A percentile compares a stretch with the other conserved stretches of the same genome.
These are phyloP conservation scores for Anastatus disparis DNA, from an alignment of 1,140 invertebrate species.

Conservation along the genomic window DNA sequence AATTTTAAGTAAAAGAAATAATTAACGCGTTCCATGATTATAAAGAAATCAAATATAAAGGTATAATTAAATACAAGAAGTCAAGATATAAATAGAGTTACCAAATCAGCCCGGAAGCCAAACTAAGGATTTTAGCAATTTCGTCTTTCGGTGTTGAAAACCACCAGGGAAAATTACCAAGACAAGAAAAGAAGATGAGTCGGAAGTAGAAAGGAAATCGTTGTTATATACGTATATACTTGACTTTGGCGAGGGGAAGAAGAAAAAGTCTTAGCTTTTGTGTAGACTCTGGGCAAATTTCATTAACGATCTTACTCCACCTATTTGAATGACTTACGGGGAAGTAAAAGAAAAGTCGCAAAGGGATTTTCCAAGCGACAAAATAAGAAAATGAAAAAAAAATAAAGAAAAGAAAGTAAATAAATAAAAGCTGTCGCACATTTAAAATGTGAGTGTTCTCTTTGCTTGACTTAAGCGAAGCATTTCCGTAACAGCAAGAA, in stretches of 20 bases:
- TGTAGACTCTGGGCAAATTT: constrained; percentile 47
- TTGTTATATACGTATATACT: too few relatives aligned
- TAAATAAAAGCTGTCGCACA: constrained; percentile 15
- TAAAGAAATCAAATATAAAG: not conserved
- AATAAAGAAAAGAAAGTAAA: not conserved
- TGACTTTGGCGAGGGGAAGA: constrained; percentile 40
- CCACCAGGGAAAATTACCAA: constrained; percentile 6
- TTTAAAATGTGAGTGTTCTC: not conserved
- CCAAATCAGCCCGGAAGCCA: too few relatives aligned
- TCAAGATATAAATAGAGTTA: not conserved
- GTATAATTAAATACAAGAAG: not conserved
- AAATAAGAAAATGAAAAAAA: not conserved
- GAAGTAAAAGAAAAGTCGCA: not conserved
- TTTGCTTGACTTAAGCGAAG: not conserved
- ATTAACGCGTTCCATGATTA: not conserved
- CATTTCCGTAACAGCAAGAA: too few relatives aligned
- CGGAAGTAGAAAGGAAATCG: too few relatives aligned
- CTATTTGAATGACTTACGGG: constrained; percentile 5
- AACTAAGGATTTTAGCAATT: not conserved
- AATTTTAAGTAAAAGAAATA: not conserved
- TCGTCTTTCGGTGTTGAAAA: not conserved
- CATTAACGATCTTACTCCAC: constrained; percentile 50
- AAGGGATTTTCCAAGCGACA: not conserved
- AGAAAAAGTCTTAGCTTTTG: constrained; percentile 18
- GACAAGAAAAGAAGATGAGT: constrained; percentile 41